Percentiles rank a stretch among this genome's conserved stretches.
Evolutionary conservation across 2,113 vertebrate genomes (phyloP).

Genomic region (Brachionichthys hirsutus): DNA sequence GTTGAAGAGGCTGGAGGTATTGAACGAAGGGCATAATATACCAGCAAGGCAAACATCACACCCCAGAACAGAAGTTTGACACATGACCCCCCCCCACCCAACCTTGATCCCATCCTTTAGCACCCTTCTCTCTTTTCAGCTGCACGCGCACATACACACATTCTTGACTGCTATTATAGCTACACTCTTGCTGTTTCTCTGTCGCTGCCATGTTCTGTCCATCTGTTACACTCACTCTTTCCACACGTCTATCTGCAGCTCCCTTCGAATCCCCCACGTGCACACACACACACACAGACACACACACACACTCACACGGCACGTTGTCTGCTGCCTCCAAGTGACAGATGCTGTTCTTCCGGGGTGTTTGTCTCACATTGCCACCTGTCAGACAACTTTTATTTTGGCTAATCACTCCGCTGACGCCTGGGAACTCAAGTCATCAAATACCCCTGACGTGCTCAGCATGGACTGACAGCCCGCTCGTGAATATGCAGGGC

Average conservation of each 20-base stretch:
- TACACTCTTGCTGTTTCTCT: slow-evolving; percentile 30
- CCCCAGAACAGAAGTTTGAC: slow-evolving; percentile 50
- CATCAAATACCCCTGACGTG: not conserved
- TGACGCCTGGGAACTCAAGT: slow-evolving; percentile 5
- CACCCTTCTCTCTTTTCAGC: slow-evolving; percentile 47
- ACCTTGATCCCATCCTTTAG: slow-evolving; percentile 36
- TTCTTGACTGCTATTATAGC: slow-evolving; percentile 29
- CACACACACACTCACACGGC: slow-evolving; percentile 33
- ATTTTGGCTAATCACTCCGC: slow-evolving; percentile 34
- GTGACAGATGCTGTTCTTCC: slow-evolving; percentile 66
- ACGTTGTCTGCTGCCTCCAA: slow-evolving; percentile 25
- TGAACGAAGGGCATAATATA: slow-evolving; percentile 49
- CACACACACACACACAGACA: slow-evolving; percentile 57
- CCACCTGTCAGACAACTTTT: slow-evolving; percentile 57
- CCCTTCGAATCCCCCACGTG: slow-evolving; percentile 62
- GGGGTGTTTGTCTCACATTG: slow-evolving; percentile 39
- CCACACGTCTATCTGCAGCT: slow-evolving; percentile 50
- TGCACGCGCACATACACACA: slow-evolving; percentile 1
- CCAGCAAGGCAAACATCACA: slow-evolving; percentile 67
- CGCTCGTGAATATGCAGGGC: not conserved
- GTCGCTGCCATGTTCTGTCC: slow-evolving; percentile 46
- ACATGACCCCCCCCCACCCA: slow-evolving; percentile 19
- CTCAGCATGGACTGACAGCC: not conserved
- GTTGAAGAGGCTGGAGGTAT: slow-evolving; percentile 34
- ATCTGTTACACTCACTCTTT: slow-evolving; percentile 67